Evolutionary conservation across 2,797 vertebrate species (phyloP).

Genomic region (Takifugu rubripes): DNA sequence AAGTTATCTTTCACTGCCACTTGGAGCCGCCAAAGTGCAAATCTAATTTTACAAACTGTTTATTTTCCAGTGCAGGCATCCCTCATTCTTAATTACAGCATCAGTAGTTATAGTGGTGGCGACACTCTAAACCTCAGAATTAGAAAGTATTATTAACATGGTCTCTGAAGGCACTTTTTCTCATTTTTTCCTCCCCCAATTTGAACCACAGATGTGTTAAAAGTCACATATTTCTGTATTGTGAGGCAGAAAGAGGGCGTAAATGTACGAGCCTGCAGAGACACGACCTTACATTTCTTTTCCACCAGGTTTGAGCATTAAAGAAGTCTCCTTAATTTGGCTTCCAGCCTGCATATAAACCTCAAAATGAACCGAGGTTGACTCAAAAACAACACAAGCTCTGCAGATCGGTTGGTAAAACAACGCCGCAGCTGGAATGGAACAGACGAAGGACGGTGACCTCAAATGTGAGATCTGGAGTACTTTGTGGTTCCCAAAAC

Average conservation of each 20-base stretch:
- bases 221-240: constrained; percentile 54
- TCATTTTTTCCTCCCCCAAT: constrained; percentile 18
- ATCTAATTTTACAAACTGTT: constrained; percentile 3
- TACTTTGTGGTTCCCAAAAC: too few relatives aligned
- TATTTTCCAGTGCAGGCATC: constrained; percentile 14
- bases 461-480: neutral
- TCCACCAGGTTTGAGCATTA: constrained; percentile 48
- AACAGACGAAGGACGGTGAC: neutral
- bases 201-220: constrained; percentile 49
- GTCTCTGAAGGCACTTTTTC: constrained; percentile 29
- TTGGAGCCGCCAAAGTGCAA: constrained; percentile 46
- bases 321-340: constrained; percentile 40
- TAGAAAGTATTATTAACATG: constrained; percentile 22
- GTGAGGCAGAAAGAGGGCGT: constrained; percentile 51
- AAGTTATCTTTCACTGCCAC: constrained; percentile 26
- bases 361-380: constrained; percentile 5
- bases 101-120: constrained; percentile 20
- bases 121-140: constrained; percentile 13
- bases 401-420: too few relatives aligned
- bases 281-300: constrained; percentile 66
- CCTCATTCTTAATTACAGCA: constrained; percentile 14
- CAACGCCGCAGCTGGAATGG: neutral
- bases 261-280: constrained; percentile 65
- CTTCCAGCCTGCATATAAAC: constrained; percentile 37
- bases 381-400: neutral